phyloP scores from a whole-genome alignment of 2,888 invertebrate species.

The Melanostoma scalare region DNA sequence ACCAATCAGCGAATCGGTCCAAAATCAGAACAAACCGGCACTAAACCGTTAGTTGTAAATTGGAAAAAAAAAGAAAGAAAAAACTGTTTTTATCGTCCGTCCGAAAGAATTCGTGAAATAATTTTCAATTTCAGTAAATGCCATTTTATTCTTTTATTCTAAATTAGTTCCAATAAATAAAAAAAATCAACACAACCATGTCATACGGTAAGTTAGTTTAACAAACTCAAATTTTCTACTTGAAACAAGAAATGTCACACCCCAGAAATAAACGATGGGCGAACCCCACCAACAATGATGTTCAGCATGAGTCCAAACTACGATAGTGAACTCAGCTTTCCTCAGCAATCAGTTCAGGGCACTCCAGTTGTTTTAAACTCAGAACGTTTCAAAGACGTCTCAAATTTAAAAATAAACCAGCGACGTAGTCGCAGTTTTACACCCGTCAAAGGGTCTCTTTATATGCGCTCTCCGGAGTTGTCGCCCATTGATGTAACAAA shows the following conservation, averaged over 20 bases:
- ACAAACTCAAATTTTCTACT: not conserved
- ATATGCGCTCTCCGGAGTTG: constrained; percentile 49
- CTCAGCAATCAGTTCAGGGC: not conserved
- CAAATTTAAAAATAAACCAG: constrained; percentile 58
- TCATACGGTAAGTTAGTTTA: constrained; percentile 41
- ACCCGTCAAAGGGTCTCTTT: constrained; percentile 49
- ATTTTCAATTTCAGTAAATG: constrained; percentile 1
- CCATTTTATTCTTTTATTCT: not conserved
- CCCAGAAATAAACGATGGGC: constrained; percentile 52
- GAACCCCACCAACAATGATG: constrained; percentile 53
- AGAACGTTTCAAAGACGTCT: constrained; percentile 58
- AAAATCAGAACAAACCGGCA: too few relatives aligned
- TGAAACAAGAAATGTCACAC: not conserved
- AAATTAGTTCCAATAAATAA: too few relatives aligned
- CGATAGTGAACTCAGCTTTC: constrained; percentile 8
- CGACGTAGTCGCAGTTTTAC: constrained; percentile 61
- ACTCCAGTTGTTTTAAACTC: constrained; percentile 21
- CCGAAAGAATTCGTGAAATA: too few relatives aligned
- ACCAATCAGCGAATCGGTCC: too few relatives aligned
- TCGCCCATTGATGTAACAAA: constrained; percentile 54
- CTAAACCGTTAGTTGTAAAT: not conserved
- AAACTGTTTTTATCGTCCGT: too few relatives aligned
- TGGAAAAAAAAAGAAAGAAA: too few relatives aligned
- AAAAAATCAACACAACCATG: constrained; percentile 23
- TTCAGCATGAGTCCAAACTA: constrained; percentile 46